Conservation (phyloP, 2,113 vertebrate genomes). For the Gallinago paraguaiae region DNA sequence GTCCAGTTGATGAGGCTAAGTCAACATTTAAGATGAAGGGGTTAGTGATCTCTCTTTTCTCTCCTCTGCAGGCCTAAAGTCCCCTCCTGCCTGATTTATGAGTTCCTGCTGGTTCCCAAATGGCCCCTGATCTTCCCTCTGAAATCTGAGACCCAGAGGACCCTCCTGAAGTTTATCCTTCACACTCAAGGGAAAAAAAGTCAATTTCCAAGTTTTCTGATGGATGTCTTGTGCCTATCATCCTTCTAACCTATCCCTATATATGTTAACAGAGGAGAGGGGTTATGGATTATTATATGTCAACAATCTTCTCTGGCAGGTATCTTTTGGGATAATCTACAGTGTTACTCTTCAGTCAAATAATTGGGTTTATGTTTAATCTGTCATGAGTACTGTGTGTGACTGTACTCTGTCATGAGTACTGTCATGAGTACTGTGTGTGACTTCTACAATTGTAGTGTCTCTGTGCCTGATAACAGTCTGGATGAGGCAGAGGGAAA, state of each 20-base stretch:
- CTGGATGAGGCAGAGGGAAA: background rate
- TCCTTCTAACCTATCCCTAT: background rate
- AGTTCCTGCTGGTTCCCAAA: constrained; percentile 41
- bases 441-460: background rate
- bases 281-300: background rate
- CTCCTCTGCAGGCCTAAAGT: background rate
- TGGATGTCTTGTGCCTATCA: background rate
- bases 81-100: constrained; percentile 22
- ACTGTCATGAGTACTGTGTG: background rate
- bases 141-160: constrained; percentile 20
- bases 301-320: background rate
- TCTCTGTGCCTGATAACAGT: background rate
- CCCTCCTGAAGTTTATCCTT: background rate
- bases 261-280: background rate
- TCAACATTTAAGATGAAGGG: constrained; percentile 46
- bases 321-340: background rate
- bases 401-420: background rate
- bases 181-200: background rate
- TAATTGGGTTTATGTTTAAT: background rate
- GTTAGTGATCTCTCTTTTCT: background rate
- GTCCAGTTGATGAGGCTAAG: background rate
- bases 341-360: background rate
- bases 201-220: background rate
- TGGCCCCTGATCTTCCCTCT: background rate
- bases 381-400: background rate